Evolutionary conservation across 2,113 vertebrate genomes (phyloP).

Genomic region (Zingel zingel): DNA sequence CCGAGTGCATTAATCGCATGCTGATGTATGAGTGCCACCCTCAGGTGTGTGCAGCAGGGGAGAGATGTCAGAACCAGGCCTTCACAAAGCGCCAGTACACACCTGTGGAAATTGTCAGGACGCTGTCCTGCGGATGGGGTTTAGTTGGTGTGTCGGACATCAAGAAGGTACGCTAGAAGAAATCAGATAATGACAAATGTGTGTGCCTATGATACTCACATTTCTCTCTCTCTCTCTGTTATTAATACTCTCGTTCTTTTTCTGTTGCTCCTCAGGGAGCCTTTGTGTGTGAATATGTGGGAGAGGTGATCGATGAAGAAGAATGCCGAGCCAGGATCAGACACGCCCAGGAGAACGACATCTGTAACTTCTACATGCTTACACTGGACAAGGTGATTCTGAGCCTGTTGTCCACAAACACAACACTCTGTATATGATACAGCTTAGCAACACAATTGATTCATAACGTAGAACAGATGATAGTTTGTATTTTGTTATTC

Average conservation of each 20-base stretch:
- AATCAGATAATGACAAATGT: no score
- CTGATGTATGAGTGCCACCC: conserved; percentile 97
- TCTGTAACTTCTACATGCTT: conserved; percentile 99
- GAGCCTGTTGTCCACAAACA: not conserved
- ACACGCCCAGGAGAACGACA: conserved; percentile 96
- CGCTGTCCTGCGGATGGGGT: conserved; percentile 94
- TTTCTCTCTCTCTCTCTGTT: not conserved
- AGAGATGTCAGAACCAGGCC: conserved; percentile 95
- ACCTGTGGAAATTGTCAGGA: conserved; percentile 94
- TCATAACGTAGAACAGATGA: not conserved
- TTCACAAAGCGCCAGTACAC: conserved; percentile 96
- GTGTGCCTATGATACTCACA: no score
- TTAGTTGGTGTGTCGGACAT: conserved; percentile 90
- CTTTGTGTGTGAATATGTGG: conserved; percentile 98
- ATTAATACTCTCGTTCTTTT: not conserved
- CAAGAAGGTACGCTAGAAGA: conserved; percentile 88
- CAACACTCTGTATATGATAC: not conserved
- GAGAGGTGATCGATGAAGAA: conserved; percentile 99
- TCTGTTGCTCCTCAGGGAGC: conserved; percentile 86
- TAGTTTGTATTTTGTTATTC: conserved; percentile 49
- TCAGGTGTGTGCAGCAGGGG: conserved; percentile 92
- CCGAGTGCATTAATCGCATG: conserved; percentile 99
- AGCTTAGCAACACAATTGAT: not conserved
- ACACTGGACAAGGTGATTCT: conserved; percentile 94
- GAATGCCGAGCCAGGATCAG: conserved; percentile 95